phyloP scores from a whole-genome alignment of 35 echinoderm and acorn worm species.

The Anneissia japonica region DNA sequence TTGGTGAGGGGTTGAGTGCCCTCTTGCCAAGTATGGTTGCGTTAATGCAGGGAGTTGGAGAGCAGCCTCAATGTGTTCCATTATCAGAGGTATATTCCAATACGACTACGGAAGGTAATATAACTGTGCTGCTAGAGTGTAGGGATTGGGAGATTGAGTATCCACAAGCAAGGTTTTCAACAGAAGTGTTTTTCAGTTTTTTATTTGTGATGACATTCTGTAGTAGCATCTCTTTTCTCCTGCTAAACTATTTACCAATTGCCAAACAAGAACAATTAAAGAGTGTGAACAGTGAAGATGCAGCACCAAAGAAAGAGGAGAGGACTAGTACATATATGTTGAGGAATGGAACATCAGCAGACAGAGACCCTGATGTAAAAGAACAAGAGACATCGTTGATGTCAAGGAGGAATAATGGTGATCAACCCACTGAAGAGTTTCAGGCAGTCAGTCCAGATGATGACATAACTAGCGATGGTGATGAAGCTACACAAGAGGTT shows the following conservation, averaged over 20 bases:
- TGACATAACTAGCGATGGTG: neutral
- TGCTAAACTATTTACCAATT: neutral
- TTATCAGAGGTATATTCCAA: neutral
- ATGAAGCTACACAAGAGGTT: neutral
- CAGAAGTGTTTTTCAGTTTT: constrained; percentile 1
- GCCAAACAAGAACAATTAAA: neutral
- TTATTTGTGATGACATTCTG: neutral
- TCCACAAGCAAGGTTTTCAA: neutral
- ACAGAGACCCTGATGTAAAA: neutral
- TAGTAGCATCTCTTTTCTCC: neutral
- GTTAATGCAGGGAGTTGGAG: constrained; percentile 1
- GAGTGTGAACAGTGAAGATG: neutral
- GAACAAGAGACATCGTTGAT: neutral
- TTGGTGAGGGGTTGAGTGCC: constrained; percentile 8
- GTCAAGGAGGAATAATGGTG: neutral
- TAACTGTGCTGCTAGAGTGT: neutral
- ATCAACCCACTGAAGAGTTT: neutral
- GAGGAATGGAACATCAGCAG: neutral
- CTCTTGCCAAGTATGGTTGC: neutral
- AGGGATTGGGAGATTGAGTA: neutral
- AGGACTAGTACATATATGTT: neutral
- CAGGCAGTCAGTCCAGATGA: neutral
- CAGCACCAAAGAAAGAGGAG: neutral
- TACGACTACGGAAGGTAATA: constrained; percentile 1
- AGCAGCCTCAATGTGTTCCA: neutral